Conservation (phyloP, 2,888 invertebrate species). For the Drosophila phalerata region DNA sequence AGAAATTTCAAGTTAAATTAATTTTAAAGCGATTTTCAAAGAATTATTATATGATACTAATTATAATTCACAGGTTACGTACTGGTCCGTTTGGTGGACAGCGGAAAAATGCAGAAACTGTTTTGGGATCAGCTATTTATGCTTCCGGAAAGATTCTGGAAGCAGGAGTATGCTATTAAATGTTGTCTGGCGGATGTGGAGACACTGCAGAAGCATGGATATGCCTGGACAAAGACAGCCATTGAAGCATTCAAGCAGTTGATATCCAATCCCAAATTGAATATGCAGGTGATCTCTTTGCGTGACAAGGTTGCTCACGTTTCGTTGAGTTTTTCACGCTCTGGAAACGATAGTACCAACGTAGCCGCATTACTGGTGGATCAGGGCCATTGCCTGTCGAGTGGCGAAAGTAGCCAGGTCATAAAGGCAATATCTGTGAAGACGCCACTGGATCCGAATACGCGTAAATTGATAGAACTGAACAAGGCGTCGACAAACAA, state of each 20-base stretch:
- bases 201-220: slow-evolving; percentile 82
- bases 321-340: slow-evolving; percentile 80
- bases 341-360: slow-evolving; percentile 84
- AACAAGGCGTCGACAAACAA: neutral
- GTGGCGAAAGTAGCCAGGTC: slow-evolving; percentile 80
- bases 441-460: slow-evolving; percentile 16
- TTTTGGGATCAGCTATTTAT: slow-evolving; percentile 86
- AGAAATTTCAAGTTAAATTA: too few species aligned
- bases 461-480: slow-evolving; percentile 36
- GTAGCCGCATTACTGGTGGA: slow-evolving; percentile 87
- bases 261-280: slow-evolving; percentile 81
- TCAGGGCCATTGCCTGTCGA: slow-evolving; percentile 86
- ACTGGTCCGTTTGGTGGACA: slow-evolving; percentile 86
- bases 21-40: too few species aligned
- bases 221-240: slow-evolving; percentile 84
- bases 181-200: slow-evolving; percentile 85
- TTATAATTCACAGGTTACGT: slow-evolving; percentile 59
- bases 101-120: slow-evolving; percentile 87
- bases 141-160: slow-evolving; percentile 83
- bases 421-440: neutral
- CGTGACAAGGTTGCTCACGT: slow-evolving; percentile 80
- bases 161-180: slow-evolving; percentile 72
- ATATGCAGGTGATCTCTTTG: slow-evolving; percentile 82
- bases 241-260: slow-evolving; percentile 83
- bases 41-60: too few species aligned